Conservation (phyloP, 2,888 invertebrate genomes). For the Julus scandinavius region DNA sequence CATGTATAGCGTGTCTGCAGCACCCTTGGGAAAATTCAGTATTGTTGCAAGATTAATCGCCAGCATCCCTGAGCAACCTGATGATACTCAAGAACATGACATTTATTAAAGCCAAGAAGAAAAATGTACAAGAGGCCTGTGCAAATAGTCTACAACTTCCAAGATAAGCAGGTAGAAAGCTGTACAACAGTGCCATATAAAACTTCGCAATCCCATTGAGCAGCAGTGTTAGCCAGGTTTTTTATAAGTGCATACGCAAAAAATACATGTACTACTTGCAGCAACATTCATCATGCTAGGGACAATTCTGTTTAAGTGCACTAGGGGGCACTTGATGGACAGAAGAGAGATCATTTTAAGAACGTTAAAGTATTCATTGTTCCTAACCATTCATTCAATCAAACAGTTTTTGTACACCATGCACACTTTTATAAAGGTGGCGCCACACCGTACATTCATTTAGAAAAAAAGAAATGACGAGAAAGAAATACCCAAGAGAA, state of each 20-base stretch:
- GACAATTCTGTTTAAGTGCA: neutral
- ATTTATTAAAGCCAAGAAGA: too few species aligned
- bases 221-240: neutral
- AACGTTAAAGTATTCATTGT: neutral
- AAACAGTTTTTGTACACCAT: neutral
- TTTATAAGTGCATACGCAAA: neutral
- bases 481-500: neutral
- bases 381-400: slow-evolving; percentile 19
- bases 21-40: too few species aligned
- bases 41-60: neutral
- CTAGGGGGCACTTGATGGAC: neutral
- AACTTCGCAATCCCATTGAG: neutral
- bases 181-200: neutral
- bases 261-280: neutral
- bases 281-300: neutral
- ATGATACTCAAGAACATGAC: neutral
- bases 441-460: neutral
- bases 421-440: neutral
- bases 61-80: neutral
- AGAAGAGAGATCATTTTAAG: neutral
- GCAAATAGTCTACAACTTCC: neutral
- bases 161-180: neutral
- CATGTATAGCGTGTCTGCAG: too few species aligned
- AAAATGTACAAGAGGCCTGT: neutral
- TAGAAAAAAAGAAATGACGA: neutral